A percentile compares a stretch with the other conserved stretches of the same genome.
Evolutionary conservation across 2,113 vertebrate genomes (phyloP).

Genomic region (Pygathrix nemaeus): DNA sequence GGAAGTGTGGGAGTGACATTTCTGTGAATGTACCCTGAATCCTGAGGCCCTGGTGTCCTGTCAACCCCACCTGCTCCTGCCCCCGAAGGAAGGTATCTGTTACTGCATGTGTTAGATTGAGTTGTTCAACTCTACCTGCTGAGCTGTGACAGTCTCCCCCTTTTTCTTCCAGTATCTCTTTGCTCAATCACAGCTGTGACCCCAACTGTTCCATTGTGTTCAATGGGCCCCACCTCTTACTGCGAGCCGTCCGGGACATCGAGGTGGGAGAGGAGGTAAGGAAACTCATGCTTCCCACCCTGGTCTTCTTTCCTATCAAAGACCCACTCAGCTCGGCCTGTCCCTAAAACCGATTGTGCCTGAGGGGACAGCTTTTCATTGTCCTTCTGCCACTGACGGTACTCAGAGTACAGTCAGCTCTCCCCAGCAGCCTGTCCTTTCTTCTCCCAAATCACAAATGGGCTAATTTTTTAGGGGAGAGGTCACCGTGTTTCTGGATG

Average conservation of each 20-base stretch:
- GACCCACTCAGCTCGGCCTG: not conserved
- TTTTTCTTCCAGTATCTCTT: conserved; percentile 89
- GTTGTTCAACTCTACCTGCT: not conserved
- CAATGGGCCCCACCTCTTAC: conserved; percentile 90
- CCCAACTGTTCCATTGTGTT: conserved; percentile 97
- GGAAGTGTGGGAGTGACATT: not conserved
- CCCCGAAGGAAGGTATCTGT: not conserved
- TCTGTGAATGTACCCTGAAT: not conserved
- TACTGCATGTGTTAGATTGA: not conserved
- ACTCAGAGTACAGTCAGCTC: conserved; percentile 74
- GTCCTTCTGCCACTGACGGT: conserved; percentile 72
- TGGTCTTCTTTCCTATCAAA: conserved; percentile 67
- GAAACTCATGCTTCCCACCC: not conserved
- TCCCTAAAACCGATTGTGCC: not conserved
- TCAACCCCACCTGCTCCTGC: not conserved
- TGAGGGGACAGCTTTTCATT: conserved; percentile 27
- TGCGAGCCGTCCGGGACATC: conserved; percentile 90
- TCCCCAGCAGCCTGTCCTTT: conserved; percentile 69
- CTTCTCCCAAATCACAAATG: conserved; percentile 73
- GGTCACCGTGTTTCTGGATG: conserved; percentile 64
- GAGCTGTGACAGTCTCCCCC: not conserved
- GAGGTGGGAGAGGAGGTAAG: conserved; percentile 93
- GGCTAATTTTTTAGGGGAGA: conserved; percentile 53
- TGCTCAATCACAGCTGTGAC: conserved; percentile 97
- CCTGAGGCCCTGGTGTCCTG: not conserved